These are phyloP conservation scores for Menidia menidia DNA, from an alignment of 2,797 vertebrate species.

Conservation along the genomic window DNA sequence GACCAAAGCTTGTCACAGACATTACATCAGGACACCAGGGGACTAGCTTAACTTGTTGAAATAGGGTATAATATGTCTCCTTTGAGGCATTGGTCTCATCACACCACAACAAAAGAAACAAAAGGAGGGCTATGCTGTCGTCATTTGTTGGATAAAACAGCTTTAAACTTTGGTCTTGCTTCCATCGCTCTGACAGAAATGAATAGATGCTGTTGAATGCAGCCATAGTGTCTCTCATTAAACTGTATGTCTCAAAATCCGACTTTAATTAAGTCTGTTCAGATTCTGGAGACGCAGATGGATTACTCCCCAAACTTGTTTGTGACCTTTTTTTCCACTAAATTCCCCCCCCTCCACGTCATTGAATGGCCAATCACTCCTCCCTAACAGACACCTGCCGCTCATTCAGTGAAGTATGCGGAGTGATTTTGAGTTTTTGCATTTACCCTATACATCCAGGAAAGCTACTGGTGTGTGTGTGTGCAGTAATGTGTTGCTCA, in stretches of 20 bases:
- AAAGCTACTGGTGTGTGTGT: neutral
- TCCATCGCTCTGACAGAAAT: neutral
- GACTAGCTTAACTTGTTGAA: too few relatives aligned
- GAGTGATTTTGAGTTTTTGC: too few relatives aligned
- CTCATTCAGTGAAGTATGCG: neutral
- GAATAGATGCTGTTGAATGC: neutral
- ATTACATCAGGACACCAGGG: too few relatives aligned
- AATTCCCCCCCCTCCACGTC: slow-evolving; percentile 14
- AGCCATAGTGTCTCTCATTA: slow-evolving; percentile 3
- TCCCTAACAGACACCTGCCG: slow-evolving; percentile 8
- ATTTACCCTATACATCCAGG: too few relatives aligned
- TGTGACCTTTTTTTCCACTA: slow-evolving; percentile 11
- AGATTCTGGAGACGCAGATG: neutral
- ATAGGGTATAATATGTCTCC: too few relatives aligned
- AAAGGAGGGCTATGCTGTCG: too few relatives aligned
- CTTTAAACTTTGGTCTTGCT: too few relatives aligned
- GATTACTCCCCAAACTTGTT: slow-evolving; percentile 24
- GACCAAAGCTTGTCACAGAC: too few relatives aligned
- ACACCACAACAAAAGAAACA: too few relatives aligned
- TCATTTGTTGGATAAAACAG: too few relatives aligned
- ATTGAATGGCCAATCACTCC: slow-evolving; percentile 3
- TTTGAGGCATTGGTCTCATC: too few relatives aligned
- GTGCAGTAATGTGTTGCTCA: slow-evolving; percentile 8
- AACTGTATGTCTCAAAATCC: neutral
- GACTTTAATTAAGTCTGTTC: slow-evolving; percentile 32